These are phyloP conservation scores for Cyprinodon variegatus DNA, from an alignment of 2,113 vertebrate genomes.

Conservation along the genomic window DNA sequence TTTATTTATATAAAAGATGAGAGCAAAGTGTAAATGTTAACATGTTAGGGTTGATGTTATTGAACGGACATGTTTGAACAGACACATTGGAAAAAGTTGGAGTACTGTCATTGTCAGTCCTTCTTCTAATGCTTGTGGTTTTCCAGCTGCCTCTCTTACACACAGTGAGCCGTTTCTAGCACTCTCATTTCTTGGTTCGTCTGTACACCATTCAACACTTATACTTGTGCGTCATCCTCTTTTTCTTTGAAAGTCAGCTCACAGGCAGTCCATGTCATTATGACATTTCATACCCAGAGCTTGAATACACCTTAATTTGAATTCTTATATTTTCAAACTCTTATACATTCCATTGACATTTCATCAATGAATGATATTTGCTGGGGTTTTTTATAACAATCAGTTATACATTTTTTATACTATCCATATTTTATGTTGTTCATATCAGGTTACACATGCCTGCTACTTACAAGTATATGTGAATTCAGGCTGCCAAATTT, in stretches of 20 bases:
- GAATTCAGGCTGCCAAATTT: slow-evolving; percentile 3
- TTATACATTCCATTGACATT: slow-evolving; percentile 29
- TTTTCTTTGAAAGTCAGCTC: slow-evolving; percentile 63
- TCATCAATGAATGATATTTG: slow-evolving; percentile 23
- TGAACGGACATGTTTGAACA: slow-evolving; percentile 7
- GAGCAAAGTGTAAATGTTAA: neutral
- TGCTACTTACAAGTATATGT: slow-evolving; percentile 10
- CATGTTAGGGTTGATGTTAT: neutral
- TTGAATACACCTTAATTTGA: slow-evolving; percentile 44
- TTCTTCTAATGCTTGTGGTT: slow-evolving; percentile 28
- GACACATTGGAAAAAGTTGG: slow-evolving; percentile 10
- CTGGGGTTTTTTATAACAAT: neutral
- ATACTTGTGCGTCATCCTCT: slow-evolving; percentile 51
- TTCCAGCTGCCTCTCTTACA: slow-evolving; percentile 11
- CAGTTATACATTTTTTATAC: slow-evolving; percentile 3
- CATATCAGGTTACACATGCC: slow-evolving; percentile 16
- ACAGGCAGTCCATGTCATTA: slow-evolving; percentile 55
- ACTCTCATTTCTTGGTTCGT: slow-evolving; percentile 50
- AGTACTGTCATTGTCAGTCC: slow-evolving; percentile 14
- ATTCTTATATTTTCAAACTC: slow-evolving; percentile 45
- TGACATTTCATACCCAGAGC: slow-evolving; percentile 58
- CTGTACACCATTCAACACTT: slow-evolving; percentile 54
- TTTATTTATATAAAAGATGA: neutral
- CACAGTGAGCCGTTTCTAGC: slow-evolving; percentile 46
- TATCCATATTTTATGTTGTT: slow-evolving; percentile 13